Evolutionary conservation across 2,888 invertebrate species (phyloP).

Genomic region (Mantis religiosa): DNA sequence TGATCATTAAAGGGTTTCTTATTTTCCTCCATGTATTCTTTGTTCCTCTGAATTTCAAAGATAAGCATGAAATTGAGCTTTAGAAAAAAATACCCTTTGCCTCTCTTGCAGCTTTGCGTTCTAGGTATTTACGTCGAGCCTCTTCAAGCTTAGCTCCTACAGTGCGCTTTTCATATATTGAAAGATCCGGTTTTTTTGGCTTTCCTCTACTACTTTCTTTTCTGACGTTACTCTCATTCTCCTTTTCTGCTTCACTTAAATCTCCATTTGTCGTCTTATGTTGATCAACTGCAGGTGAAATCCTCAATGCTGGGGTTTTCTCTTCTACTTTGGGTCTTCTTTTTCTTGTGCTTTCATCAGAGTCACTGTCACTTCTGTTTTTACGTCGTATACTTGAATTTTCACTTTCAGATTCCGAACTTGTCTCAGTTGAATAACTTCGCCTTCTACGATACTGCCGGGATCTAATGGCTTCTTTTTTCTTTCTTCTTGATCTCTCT

Average conservation of each 20-base stretch:
- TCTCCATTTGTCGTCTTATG: constrained; percentile 22
- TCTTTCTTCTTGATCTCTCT: background rate
- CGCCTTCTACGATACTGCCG: background rate
- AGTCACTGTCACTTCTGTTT: background rate
- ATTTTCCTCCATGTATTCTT: too few relatives aligned
- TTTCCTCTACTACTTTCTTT: background rate
- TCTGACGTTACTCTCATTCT: background rate
- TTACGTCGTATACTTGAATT: background rate
- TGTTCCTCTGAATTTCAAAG: too few relatives aligned
- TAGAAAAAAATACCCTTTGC: background rate
- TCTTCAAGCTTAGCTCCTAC: constrained; percentile 71
- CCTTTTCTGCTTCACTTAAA: constrained; percentile 1
- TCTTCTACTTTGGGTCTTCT: background rate
- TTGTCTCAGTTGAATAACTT: background rate
- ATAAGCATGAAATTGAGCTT: background rate
- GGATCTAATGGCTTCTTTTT: background rate
- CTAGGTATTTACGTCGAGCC: constrained; percentile 70
- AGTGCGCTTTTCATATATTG: constrained; percentile 82
- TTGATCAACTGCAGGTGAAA: background rate
- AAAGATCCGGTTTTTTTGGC: constrained; percentile 45
- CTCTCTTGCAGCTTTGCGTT: constrained; percentile 60
- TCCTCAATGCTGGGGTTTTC: background rate
- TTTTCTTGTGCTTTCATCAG: background rate
- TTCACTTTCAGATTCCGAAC: background rate
- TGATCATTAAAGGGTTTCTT: too few relatives aligned